phyloP scores from a whole-genome alignment of 2,113 vertebrate species.

The Semnornis frantzii region DNA sequence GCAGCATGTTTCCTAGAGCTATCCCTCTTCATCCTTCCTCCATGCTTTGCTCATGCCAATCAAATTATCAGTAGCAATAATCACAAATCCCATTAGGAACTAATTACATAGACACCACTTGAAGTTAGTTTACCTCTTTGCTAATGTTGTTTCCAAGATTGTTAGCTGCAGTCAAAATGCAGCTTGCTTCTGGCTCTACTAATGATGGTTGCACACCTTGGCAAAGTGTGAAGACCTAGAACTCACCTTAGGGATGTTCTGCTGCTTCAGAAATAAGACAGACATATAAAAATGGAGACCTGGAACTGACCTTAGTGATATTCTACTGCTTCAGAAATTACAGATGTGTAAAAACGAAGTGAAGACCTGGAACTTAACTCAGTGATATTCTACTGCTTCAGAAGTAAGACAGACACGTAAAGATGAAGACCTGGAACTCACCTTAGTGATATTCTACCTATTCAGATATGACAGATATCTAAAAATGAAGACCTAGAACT shows the following conservation, averaged over 20 bases:
- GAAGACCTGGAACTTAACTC: too few species aligned
- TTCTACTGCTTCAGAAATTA: too few species aligned
- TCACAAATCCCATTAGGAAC: slow-evolving; percentile 59
- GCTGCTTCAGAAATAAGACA: not conserved
- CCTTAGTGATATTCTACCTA: too few species aligned
- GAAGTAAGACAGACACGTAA: too few species aligned
- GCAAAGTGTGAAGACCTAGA: not conserved
- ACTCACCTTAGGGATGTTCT: not conserved
- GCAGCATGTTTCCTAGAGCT: slow-evolving; percentile 6
- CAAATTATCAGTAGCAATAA: slow-evolving; percentile 65
- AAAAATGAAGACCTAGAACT: not conserved
- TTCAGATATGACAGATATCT: too few species aligned
- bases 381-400: too few species aligned
- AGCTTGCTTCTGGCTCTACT: slow-evolving; percentile 26
- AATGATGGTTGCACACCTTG: slow-evolving; percentile 19
- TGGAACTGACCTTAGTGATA: too few species aligned
- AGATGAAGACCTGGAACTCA: too few species aligned
- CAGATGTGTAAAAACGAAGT: too few species aligned
- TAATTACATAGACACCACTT: slow-evolving; percentile 48
- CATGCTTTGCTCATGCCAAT: slow-evolving; percentile 29
- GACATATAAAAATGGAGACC: too few species aligned
- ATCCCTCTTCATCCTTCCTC: slow-evolving; percentile 2
- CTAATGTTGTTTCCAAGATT: not conserved
- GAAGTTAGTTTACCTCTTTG: slow-evolving; percentile 41
- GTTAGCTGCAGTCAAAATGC: slow-evolving; percentile 34